Conservation (phyloP, 2,113 vertebrate genomes). For the Ahaetulla prasina region DNA sequence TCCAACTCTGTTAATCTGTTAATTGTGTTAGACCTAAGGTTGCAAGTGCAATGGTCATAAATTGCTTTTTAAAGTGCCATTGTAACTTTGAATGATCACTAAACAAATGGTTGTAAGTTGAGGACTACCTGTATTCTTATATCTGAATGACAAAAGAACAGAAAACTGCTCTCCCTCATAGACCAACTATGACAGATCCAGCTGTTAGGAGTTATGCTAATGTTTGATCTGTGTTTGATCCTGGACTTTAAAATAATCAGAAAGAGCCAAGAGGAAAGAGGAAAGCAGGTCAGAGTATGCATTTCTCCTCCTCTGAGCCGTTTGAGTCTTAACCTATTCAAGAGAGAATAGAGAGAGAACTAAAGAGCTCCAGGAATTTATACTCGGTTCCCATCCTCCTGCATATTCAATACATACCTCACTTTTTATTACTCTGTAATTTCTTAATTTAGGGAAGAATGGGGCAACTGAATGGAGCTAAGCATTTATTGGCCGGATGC, state of each 20-base stretch:
- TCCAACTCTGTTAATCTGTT: too few species aligned
- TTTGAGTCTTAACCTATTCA: not conserved
- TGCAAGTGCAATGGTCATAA: too few species aligned
- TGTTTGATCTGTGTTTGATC: not conserved
- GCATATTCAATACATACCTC: not conserved
- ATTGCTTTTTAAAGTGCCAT: too few species aligned
- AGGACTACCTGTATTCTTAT: not conserved
- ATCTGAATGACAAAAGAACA: not conserved
- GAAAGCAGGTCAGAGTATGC: not conserved
- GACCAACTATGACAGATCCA: not conserved
- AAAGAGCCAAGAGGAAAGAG: not conserved
- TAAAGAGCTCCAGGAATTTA: not conserved
- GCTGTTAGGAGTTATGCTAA: not conserved
- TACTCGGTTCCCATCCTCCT: not conserved
- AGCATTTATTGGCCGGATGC: not conserved
- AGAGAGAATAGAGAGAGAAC: not conserved
- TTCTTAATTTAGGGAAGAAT: not conserved
- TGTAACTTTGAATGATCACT: too few species aligned
- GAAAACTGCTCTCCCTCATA: not conserved
- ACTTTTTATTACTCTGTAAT: not conserved
- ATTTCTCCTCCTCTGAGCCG: not conserved
- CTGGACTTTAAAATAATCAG: not conserved
- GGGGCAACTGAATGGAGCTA: not conserved
- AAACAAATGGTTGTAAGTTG: too few species aligned
- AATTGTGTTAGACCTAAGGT: too few species aligned